phyloP scores from a whole-genome alignment of 2,797 vertebrate species.

The Hydrophis major region DNA sequence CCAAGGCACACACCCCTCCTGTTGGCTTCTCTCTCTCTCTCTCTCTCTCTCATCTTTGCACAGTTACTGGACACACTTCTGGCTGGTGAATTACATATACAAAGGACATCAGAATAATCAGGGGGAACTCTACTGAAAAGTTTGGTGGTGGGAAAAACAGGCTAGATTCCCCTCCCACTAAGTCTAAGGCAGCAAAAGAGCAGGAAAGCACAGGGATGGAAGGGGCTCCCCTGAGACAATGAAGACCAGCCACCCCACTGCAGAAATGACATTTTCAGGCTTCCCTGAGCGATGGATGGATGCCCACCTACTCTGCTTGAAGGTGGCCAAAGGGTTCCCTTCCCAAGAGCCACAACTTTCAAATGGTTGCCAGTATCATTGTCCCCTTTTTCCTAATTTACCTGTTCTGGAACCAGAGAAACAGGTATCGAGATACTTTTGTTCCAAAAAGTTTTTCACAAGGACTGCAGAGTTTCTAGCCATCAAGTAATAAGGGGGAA shows the following conservation, averaged over 20 bases:
- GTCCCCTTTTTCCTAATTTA: not conserved
- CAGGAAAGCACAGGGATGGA: not conserved
- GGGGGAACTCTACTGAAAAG: not conserved
- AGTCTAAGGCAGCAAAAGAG: not conserved
- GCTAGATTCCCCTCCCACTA: not conserved
- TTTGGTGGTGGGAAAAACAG: not conserved
- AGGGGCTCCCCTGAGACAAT: accelerated
- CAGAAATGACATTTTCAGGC: not conserved
- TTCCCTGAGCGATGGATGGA: not conserved
- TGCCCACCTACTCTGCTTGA: not conserved
- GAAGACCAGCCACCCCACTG: not conserved
- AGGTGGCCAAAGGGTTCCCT: not conserved
- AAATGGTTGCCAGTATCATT: too few species aligned
- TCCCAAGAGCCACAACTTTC: not conserved
- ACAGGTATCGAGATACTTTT: too few species aligned
- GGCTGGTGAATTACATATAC: not conserved
- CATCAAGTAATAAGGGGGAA: not conserved
- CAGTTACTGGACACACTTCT: conserved; percentile 12
- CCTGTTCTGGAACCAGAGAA: not conserved
- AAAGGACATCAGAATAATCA: not conserved
- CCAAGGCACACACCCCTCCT: not conserved
- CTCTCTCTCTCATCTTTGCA: too few species aligned
- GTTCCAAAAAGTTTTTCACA: not conserved
- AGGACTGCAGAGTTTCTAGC: not conserved
- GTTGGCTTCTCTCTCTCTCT: not conserved